Percentiles rank a stretch among this genome's conserved stretches.
Conservation (phyloP, 2,888 invertebrate species). For the Trimorus sp. region DNA sequence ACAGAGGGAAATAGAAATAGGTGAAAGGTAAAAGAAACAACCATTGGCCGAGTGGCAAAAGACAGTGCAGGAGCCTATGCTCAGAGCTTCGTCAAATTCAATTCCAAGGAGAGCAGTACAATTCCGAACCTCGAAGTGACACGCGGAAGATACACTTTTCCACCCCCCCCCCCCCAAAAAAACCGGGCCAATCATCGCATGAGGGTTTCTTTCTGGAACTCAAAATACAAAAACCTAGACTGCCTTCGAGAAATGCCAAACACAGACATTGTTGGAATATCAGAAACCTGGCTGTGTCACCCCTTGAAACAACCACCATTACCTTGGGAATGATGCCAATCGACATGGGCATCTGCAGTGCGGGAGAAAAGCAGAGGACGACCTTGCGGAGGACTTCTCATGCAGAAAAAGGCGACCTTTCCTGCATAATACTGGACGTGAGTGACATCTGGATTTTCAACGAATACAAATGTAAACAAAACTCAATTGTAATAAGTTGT, state of each 20-base stretch:
- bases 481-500: neutral
- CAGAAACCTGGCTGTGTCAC: neutral
- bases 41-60: no score
- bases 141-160: no score
- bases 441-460: constrained; percentile 5
- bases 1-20: no score
- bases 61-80: no score
- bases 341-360: no score
- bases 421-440: neutral
- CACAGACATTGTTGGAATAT: neutral
- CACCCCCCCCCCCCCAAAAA: no score
- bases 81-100: no score
- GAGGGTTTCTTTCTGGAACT: neutral
- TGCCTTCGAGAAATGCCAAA: neutral
- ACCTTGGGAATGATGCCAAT: neutral
- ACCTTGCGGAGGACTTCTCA: neutral
- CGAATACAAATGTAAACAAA: neutral
- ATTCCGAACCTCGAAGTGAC: no score
- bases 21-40: no score
- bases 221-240: neutral
- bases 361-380: constrained; percentile 3
- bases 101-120: no score
- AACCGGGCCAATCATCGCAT: no score
- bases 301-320: neutral
- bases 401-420: neutral